These are phyloP conservation scores for Chironomus tepperi DNA, from an alignment of 1,140 invertebrate genomes.

Conservation along the genomic window DNA sequence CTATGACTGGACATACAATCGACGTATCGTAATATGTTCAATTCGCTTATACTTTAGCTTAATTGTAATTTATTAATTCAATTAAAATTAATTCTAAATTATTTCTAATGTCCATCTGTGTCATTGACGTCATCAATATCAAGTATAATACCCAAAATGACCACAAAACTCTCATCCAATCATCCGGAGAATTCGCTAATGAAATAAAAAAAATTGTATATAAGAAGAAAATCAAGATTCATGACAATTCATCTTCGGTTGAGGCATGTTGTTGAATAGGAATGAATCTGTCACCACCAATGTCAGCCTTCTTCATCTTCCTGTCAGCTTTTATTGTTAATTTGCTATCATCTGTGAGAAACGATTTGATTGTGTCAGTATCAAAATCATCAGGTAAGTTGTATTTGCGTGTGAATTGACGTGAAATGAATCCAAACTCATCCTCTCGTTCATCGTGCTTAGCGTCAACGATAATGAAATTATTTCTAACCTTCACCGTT, in stretches of 20 bases:
- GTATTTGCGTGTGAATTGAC: constrained; percentile 51
- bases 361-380: not conserved
- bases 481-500: constrained; percentile 60
- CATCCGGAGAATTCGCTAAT: no score
- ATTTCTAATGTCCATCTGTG: no score
- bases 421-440: constrained; percentile 48
- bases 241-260: constrained; percentile 13
- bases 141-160: no score
- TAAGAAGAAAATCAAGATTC: constrained; percentile 2
- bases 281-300: not conserved
- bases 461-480: constrained; percentile 45
- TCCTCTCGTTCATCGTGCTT: constrained; percentile 52
- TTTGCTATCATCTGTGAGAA: not conserved
- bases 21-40: no score
- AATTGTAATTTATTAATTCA: no score
- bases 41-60: no score
- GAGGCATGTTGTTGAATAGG: not conserved
- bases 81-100: no score
- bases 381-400: constrained; percentile 47
- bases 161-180: no score
- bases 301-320: not conserved
- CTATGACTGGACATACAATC: no score
- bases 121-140: no score
- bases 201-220: not conserved
- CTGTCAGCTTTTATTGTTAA: not conserved